Base-by-base conservation (phyloP, 1,140 invertebrate species). In the Saccostrea glomerata region DNA sequence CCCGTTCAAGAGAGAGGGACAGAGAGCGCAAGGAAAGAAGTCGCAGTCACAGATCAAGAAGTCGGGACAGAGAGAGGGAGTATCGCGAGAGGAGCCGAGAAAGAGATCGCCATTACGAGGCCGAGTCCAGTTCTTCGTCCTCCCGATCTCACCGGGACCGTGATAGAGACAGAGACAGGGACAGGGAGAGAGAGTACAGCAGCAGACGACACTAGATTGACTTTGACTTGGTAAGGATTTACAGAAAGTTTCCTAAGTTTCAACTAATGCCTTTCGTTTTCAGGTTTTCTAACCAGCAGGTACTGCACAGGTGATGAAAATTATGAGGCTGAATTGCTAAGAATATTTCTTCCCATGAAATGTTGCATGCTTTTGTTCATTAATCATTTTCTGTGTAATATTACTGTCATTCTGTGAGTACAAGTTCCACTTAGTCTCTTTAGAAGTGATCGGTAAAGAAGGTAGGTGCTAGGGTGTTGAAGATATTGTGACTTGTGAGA, bases 1-100 rank as follows among this genome's bases (percentile, higher is more conserved):
- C 94, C 82, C 86, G 94, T 20, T 97, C 97, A 4, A 96, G 98
- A 84, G 97, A 98, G 82, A 95, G 98, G 87, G 98, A 97, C 87
- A 96, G 97, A 3, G 94, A 95, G n/a, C 90, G 94, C 13, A 94
- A 94, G 70, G 92, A 94, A 85, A 89, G 94, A 47, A 91, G 94
- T 93, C 94, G 97, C 12, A 97, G 96, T 85, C 94, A 95, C 85
- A 89, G 95, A 56, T 94, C 94, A 60, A 91, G 94, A 56, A 95
- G 94, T 90, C 90, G 95, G 5, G 95, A 95, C 11, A 87, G 94
- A 13, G 95, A 95, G 13, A 88, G 94, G 12, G 94, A 95, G 84
- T 94, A 94, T 82, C 89, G 97, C 60, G 96, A 97, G 87, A 95
- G 97, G 86, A 97, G 97, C 92, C 96, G 97, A 66, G 97, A 97